Conservation (phyloP, 2,113 vertebrate species). For the Vicugna pacos region DNA sequence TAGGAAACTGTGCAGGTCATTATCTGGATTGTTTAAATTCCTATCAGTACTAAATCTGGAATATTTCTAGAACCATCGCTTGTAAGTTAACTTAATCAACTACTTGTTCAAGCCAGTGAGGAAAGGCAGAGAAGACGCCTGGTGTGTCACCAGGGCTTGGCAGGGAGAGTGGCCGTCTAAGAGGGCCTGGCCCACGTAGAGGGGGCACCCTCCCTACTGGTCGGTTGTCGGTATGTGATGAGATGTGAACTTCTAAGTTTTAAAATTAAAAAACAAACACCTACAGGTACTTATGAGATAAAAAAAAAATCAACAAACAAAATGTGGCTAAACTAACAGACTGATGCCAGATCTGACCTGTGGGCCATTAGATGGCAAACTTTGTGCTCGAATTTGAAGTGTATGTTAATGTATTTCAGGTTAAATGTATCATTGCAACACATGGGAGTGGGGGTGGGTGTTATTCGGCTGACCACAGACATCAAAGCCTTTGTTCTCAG, state of each 20-base stretch:
- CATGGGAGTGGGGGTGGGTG: background rate
- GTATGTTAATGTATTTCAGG: background rate
- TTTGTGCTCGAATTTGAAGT: background rate
- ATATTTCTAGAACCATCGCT: background rate
- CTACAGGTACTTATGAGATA: background rate
- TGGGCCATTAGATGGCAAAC: background rate
- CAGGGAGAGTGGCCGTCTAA: no score
- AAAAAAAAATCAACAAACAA: background rate
- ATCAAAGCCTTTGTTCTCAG: background rate
- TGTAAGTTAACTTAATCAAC: background rate
- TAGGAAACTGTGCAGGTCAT: background rate
- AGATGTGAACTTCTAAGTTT: background rate
- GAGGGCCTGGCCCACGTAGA: background rate
- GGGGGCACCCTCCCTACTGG: background rate
- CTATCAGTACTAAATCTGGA: background rate
- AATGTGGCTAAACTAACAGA: background rate
- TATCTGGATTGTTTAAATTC: background rate
- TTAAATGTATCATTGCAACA: background rate
- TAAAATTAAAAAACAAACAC: background rate
- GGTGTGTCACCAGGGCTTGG: background rate
- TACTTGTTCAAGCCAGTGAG: background rate
- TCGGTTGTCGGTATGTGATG: no score
- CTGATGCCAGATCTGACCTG: background rate
- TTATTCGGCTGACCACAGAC: background rate
- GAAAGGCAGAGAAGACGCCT: background rate